These are phyloP conservation scores for Zoroaster sp. DNA, from an alignment of 53 echinoderm and acorn worm genomes.

Conservation along the genomic window DNA sequence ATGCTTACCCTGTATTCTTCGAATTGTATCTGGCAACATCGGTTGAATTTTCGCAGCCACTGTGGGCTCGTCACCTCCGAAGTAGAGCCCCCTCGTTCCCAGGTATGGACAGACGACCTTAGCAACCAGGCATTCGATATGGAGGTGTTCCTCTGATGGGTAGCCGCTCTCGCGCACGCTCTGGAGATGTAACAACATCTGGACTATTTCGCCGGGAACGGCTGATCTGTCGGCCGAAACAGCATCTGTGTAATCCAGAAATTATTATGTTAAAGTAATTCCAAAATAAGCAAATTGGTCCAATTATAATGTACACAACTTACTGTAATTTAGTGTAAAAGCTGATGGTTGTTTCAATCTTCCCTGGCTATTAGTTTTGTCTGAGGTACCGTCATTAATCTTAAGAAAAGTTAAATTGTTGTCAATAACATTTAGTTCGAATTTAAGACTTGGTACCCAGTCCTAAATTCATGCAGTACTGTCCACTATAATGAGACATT, in stretches of 20 bases:
- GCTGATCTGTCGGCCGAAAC: constrained; percentile 66
- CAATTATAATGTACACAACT: no score
- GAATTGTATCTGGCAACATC: not conserved
- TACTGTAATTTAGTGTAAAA: no score
- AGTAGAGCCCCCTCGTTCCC: constrained; percentile 85
- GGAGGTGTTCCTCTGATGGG: constrained; percentile 80
- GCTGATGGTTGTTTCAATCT: no score
- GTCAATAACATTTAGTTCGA: no score
- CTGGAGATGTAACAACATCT: constrained; percentile 92
- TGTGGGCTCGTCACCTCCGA: constrained; percentile 75
- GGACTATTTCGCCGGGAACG: constrained; percentile 79
- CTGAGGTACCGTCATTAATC: no score
- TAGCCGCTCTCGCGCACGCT: constrained; percentile 77
- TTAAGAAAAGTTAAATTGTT: no score
- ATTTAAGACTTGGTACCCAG: no score
- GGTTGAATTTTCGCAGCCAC: constrained; percentile 67
- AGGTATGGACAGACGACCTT: constrained; percentile 92
- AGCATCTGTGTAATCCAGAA: constrained; percentile 61
- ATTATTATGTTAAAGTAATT: no score
- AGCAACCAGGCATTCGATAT: constrained; percentile 79
- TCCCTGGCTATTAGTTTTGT: no score
- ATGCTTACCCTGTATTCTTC: constrained; percentile 28
- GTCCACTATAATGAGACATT: not conserved
- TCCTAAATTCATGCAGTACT: no score
- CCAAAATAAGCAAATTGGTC: no score